Conservation (phyloP, 2,888 invertebrate genomes). For the Pachydiplax longipennis region DNA sequence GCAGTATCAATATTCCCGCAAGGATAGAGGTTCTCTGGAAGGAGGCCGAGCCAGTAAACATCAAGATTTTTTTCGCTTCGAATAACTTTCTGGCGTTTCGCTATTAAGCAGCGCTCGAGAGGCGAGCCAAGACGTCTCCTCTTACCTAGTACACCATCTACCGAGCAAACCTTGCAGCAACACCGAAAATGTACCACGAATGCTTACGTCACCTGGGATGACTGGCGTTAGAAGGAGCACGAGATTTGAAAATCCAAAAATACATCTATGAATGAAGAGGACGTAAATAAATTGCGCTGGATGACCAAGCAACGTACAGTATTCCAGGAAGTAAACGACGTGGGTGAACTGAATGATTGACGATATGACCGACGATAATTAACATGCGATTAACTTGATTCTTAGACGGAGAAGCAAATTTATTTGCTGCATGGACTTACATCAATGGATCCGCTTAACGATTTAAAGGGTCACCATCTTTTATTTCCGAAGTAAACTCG, state of each 20-base stretch:
- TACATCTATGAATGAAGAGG: not conserved
- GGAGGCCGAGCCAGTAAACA: not conserved
- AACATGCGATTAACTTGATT: too few relatives aligned
- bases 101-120: not conserved
- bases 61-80: not conserved
- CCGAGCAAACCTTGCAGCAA: slow-evolving; percentile 8
- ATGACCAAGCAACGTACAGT: too few relatives aligned
- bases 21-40: not conserved
- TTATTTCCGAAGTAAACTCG: too few relatives aligned
- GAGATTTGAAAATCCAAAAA: not conserved
- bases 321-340: too few relatives aligned
- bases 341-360: too few relatives aligned
- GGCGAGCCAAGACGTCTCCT: not conserved
- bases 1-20: not conserved
- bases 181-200: not conserved
- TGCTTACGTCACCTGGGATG: not conserved
- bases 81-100: not conserved
- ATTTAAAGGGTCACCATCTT: too few relatives aligned
- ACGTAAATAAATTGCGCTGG: not conserved
- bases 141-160: slow-evolving; percentile 7
- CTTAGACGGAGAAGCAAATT: too few relatives aligned
- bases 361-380: too few relatives aligned
- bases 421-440: too few relatives aligned
- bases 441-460: too few relatives aligned
- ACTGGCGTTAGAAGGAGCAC: not conserved